These are phyloP conservation scores for Myiothlypis coronata DNA, from an alignment of 2,797 vertebrate genomes.

Conservation along the genomic window DNA sequence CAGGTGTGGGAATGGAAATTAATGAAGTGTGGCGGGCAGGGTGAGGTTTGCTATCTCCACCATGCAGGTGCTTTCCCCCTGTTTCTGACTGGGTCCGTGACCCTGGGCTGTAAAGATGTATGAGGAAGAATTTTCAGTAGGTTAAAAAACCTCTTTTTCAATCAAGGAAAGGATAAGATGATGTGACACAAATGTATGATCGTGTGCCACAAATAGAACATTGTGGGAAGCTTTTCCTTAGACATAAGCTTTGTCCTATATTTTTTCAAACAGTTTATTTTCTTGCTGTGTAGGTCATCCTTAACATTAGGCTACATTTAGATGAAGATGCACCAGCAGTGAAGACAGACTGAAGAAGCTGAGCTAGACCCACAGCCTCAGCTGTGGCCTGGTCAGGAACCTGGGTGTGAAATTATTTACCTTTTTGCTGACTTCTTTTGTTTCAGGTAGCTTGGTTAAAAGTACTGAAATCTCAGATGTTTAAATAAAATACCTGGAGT, in stretches of 20 bases:
- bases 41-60: not conserved
- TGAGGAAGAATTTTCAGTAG: not conserved
- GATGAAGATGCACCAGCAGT: not conserved
- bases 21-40: not conserved
- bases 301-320: slow-evolving; percentile 59
- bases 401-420: not conserved
- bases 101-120: not conserved
- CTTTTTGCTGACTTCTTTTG: not conserved
- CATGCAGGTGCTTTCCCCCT: not conserved
- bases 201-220: slow-evolving; percentile 58
- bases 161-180: slow-evolving; percentile 31
- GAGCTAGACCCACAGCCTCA: not conserved
- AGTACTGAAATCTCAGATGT: not conserved
- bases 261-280: slow-evolving; percentile 65
- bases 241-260: slow-evolving; percentile 66
- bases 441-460: not conserved
- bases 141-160: slow-evolving; percentile 27
- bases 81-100: not conserved
- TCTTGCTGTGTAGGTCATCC: slow-evolving; percentile 59
- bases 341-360: not conserved
- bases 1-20: not conserved
- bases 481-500: not conserved
- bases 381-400: not conserved
- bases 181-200: slow-evolving; percentile 62
- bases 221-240: slow-evolving; percentile 66